These are phyloP conservation scores for Cassiopea xamachana DNA, from an alignment of 30 jellyfish, hydroid and myxozoan genomes.

Conservation along the genomic window DNA sequence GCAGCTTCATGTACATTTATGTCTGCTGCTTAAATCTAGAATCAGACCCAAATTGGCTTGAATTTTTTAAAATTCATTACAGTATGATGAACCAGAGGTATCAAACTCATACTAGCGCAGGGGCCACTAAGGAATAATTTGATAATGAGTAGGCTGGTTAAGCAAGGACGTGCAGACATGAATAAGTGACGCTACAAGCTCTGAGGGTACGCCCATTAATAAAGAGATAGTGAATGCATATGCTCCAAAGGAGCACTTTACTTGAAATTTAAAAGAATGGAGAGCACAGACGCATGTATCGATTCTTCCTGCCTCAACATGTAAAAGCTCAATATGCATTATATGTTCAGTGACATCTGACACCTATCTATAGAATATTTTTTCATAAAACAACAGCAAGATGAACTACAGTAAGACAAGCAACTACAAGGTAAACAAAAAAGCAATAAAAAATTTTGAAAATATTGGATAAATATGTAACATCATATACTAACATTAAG, in stretches of 20 bases:
- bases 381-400: background rate
- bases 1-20: too few relatives aligned
- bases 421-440: background rate
- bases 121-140: background rate
- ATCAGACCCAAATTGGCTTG: too few relatives aligned
- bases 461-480: background rate
- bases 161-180: background rate
- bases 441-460: background rate
- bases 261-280: too few relatives aligned
- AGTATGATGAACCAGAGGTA: background rate
- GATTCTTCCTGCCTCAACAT: too few relatives aligned
- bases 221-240: background rate
- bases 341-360: too few relatives aligned
- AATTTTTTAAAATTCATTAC: background rate
- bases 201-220: background rate
- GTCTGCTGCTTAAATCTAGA: too few relatives aligned
- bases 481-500: conserved; percentile 58
- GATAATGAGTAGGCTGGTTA: background rate
- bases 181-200: background rate
- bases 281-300: too few relatives aligned
- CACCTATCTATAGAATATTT: too few relatives aligned
- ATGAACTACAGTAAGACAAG: background rate
- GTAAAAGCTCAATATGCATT: too few relatives aligned
- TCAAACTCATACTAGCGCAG: background rate
- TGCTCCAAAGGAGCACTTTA: background rate